Evolutionary conservation across 2,888 invertebrate species (phyloP), one percentile per base, ranked within the genome.

Genomic region (Encarsia formosa): DNA sequence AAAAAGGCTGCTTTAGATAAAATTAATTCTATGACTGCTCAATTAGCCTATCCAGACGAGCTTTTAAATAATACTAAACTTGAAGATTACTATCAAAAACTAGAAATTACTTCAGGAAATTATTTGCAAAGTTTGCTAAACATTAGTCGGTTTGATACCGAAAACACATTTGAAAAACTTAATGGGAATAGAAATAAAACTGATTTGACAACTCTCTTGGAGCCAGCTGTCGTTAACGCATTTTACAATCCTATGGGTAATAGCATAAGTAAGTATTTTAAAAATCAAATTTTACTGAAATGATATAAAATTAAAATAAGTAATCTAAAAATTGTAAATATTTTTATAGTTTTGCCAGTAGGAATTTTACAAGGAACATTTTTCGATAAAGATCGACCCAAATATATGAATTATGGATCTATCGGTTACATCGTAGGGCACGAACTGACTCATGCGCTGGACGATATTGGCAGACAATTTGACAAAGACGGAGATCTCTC

Each of bases 331-430:
- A n/a, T n/a, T n/a, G n/a, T n/a, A n/a, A n/a, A n/a, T n/a, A n/a
- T n/a, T n/a, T n/a, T n/a, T n/a, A n/a, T n/a, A n/a, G n/a, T n/a
- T 41, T 54, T 57, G 15, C 53, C 94, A 0, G 94, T 94, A 61
- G 94, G 93, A 58, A 93, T 94, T 58, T 79, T 95, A 2, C 94
- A 94, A 79, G 93, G 92, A 2, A 85, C 87, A 2, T 94, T 94
- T 81, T 95, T 93, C 77, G 87, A 85, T 49, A 88, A 89, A 47
- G 85, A 88, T 40, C 84, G 94, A 19, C 94, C 94, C 0, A 85
- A 85, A 60, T 95, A 92, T 72, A 88, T 93, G 88, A 93, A 93
- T n/a, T n/a, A n/a, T n/a, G n/a, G n/a, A n/a, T n/a, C n/a, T n/a
- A n/a, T n/a, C n/a, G n/a, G n/a, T n/a, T 91, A 88, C 66, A 89